Base-by-base conservation (phyloP, 1,140 invertebrate species). In the Leptopilina boulardi region DNA sequence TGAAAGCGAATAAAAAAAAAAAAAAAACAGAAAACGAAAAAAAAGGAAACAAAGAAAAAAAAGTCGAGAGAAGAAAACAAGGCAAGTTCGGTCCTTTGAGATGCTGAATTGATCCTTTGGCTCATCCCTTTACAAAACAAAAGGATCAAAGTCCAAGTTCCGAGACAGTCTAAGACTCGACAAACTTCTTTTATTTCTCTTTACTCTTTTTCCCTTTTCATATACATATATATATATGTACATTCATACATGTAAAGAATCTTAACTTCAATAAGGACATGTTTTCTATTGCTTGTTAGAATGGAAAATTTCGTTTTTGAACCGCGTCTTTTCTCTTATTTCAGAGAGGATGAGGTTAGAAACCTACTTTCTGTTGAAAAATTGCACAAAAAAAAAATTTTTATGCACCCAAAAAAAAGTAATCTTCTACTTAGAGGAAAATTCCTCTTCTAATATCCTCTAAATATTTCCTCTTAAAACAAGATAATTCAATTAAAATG, bases 111-210 rank as follows among this genome's bases (percentile, higher is more conserved):
- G 84, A 86, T 83, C 81, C 82, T 80, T 72, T 56, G 79, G 83
- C 82, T 86, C 84, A 82, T 86, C 84, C 84, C 80, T 71, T 85
- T 80, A 75, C 80, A 83, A 82, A 82, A 85, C 85, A 86, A 86
- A 85, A 82, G 78, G 77, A 83, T 87, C 79, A 84, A 85, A 84
- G 83, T 76, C 78, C 77, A 59, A 77, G 76, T 80, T 79, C 79
- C 79, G 80, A n/a, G n/a, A 70, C 74, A 74, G 77, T 83, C 77
- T 77, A 70, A 70, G 71, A 41, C 21, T 26, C 47, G 51, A 26
- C 41, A 56, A 42, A 42, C 56, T 77, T 74, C 71, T 73, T 47
- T 51, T 51, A 30, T 30, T 47, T 21, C 21, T 47, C 13, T 51
- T 51, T 44, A 8, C n/a, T 19, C 34, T 26, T 66, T 66, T 38